phyloP scores from a whole-genome alignment of 2,113 vertebrate species.

The Poicephalus meyeri region DNA sequence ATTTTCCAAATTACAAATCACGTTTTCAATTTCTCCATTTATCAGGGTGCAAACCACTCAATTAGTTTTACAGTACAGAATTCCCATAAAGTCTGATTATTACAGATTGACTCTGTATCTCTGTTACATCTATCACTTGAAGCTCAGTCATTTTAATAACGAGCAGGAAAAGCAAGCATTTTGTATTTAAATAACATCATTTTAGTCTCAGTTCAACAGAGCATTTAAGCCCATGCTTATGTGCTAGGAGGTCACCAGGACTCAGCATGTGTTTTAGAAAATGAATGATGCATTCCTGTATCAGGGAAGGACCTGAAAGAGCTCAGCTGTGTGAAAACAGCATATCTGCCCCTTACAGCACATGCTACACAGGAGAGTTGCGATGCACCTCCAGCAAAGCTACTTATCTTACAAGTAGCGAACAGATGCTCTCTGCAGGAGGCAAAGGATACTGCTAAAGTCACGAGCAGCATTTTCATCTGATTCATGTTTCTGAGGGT shows the following conservation, averaged over 20 bases:
- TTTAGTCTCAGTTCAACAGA: neutral
- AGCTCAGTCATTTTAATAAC: neutral
- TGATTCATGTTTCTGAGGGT: neutral
- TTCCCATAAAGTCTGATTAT: neutral
- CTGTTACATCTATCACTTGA: neutral
- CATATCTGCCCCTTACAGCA: neutral
- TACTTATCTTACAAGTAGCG: neutral
- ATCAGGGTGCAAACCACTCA: neutral
- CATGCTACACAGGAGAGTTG: neutral
- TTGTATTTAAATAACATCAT: neutral
- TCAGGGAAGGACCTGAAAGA: neutral
- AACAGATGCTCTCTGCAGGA: neutral
- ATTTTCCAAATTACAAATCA: neutral
- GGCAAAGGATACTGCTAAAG: neutral
- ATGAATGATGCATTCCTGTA: neutral
- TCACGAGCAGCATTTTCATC: neutral
- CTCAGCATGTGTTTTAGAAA: neutral
- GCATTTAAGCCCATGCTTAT: neutral
- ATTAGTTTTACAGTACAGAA: neutral
- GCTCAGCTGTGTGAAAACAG: neutral
- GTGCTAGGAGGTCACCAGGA: neutral
- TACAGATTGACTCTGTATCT: neutral
- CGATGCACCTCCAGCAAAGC: neutral
- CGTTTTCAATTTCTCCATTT: neutral
- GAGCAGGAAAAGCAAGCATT: neutral